Base-by-base conservation (phyloP, 2,797 vertebrate genomes). In the Distichodus sexfasciatus region DNA sequence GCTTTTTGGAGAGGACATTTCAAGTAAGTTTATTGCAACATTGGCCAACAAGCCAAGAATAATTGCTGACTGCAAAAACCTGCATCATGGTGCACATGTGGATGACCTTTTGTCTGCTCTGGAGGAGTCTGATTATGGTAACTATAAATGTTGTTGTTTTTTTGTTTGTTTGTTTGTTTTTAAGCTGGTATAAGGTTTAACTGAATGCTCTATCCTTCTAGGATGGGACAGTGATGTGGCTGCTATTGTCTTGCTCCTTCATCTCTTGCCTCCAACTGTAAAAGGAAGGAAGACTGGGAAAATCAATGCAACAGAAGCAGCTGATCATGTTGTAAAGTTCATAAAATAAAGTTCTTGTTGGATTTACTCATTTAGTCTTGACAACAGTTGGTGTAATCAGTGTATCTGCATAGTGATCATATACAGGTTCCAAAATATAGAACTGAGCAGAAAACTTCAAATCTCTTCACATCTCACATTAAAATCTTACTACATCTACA, bases 1-100 rank as follows among this genome's bases (percentile, higher is more conserved):
- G 51, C 38, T 78, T 3, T 78, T 80, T 71, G 74, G 64, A 47
- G 62, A 71, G 12, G 70, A 76, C 1, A 24, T 61, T 11, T 72
- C 61, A 4, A 33, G 33, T 24, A 80, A 35, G 33, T 75, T 75
- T 6, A 35, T 79, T 33, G 35, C 17, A 35, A 77, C n/a, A 77
- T 35, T 78, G 66, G 66, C 66, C 69, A 67, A 74, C 63, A 79
- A 72, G 33, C 29, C 50, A 4, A 72, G 17, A 35, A 23, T 79
- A n/a, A 62, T 53, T 24, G 21, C 47, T 53, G 36, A 33, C 33
- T 67, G 50, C 40, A 63, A 71, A 73, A 50, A 9, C 61, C 38
- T 73, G 15, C 17, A 3, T 9, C 23, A 24, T 55, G 29, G 55
- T 65, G 26, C 28, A 36, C 51, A 72, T 59, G 8, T 70, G 28